Evolutionary conservation across 2,797 vertebrate genomes (phyloP), one percentile per base, ranked within the genome.

Genomic region (Pelochelys cantorii): DNA sequence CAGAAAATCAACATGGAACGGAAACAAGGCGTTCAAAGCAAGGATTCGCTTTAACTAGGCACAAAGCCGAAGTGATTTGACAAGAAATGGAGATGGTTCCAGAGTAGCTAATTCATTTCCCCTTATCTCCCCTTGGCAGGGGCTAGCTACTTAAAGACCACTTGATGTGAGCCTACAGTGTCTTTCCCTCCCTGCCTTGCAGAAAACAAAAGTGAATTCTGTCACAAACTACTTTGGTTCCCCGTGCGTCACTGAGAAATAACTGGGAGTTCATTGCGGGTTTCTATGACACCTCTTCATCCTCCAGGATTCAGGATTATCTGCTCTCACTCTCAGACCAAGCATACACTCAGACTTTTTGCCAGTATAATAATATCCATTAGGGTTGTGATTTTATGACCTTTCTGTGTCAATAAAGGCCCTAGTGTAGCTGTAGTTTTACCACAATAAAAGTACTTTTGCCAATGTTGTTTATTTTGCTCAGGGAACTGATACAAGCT

Each of bases 91-190:
- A 92, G 92, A 81, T 95, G 86, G 87, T 94, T 95, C 92, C 95
- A 97, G 93, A 96, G 84, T 17, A 97, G 88, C 92, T 96, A 88
- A 97, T 97, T 97, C 88, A 93, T 96, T 92, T 90, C 75, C 81
- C 90, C 95, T 97, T 97, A 97, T 97, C 97, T 96, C 90, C 84
- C 60, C 59, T 95, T 96, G 96, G 95, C 97, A 96, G 95, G 75
- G 91, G 54, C 86, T 91, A 12, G 71, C 88, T 83, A 94, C 85
- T 81, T 90, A 15, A 93, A 93, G 92, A 96, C 88, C 11, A 42
- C 87, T 95, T 95, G 94, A 95, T 91, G 89, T 52, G n/a, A 52
- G 93, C 92, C 89, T 94, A 87, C 94, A 96, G 94, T 90, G 91
- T 90, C 88, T 68, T 92, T 62, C 85, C 83, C 71, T 87, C 54